Conservation (phyloP, 2,888 invertebrate species). For the Syrista parreyssii region DNA sequence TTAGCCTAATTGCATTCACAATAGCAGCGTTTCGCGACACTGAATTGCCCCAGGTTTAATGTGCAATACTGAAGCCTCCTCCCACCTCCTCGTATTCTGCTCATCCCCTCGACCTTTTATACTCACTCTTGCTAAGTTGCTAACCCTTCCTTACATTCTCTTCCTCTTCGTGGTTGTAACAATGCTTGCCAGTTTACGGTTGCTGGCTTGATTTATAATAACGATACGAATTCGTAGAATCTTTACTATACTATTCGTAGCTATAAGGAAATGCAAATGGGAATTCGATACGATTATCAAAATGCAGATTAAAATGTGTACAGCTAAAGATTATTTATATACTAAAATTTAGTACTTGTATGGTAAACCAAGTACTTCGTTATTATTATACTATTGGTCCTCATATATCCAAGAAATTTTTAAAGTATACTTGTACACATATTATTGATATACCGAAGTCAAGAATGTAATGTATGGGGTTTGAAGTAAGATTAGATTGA, state of each 20-base stretch:
- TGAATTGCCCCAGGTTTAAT: conserved; percentile 21
- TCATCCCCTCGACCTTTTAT: not conserved
- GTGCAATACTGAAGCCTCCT: conserved; percentile 9
- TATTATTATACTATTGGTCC: too few relatives aligned
- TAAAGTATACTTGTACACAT: too few relatives aligned
- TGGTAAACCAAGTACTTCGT: too few relatives aligned
- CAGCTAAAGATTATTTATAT: not conserved
- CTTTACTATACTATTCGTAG: not conserved
- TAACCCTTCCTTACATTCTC: not conserved
- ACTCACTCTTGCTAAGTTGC: not conserved
- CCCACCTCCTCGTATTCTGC: not conserved
- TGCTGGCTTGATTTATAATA: conserved; percentile 4
- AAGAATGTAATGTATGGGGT: not conserved
- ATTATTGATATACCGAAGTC: not conserved
- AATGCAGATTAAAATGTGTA: not conserved
- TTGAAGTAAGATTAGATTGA: not conserved
- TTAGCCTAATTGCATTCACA: conserved; percentile 24
- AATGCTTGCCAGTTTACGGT: conserved; percentile 1
- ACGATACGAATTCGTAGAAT: not conserved
- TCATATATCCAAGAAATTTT: too few relatives aligned
- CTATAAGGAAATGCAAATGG: not conserved
- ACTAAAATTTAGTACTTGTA: too few relatives aligned
- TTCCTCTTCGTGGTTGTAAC: not conserved
- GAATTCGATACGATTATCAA: not conserved
- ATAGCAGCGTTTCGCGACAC: conserved; percentile 20